phyloP scores from a whole-genome alignment of 2,113 vertebrate genomes.

The Isurus oxyrinchus region DNA sequence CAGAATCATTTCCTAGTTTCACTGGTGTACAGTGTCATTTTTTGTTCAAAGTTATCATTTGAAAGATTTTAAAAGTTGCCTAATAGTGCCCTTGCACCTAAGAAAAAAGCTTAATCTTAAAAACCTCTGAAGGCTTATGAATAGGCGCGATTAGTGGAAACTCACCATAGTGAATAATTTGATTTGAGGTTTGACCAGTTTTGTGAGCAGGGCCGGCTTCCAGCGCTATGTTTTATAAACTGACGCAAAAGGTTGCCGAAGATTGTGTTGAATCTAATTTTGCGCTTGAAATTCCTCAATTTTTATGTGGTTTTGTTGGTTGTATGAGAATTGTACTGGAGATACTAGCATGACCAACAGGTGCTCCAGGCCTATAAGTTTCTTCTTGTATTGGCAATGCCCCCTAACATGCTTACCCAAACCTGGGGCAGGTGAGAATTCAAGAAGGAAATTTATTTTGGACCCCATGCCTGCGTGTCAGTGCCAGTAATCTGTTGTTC shows the following conservation, averaged over 20 bases:
- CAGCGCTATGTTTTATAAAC: neutral
- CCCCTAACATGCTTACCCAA: neutral
- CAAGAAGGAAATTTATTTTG: neutral
- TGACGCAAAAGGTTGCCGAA: neutral
- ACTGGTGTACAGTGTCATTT: neutral
- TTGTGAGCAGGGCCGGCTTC: neutral
- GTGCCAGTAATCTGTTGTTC: neutral
- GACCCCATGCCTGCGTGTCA: neutral
- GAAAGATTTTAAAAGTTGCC: neutral
- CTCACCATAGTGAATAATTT: neutral
- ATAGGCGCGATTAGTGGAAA: neutral
- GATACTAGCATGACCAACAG: neutral
- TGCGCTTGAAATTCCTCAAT: no score
- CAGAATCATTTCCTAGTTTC: neutral
- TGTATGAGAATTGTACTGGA: neutral
- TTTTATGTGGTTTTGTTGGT: no score
- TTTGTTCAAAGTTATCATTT: neutral
- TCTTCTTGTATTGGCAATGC: neutral
- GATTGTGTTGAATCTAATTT: neutral
- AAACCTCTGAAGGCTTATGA: neutral
- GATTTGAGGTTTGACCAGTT: neutral
- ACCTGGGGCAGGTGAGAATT: neutral
- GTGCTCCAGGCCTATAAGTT: neutral
- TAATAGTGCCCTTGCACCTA: neutral
- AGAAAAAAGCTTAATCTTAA: no score